A percentile compares a stretch with the other conserved stretches of the same genome.
phyloP scores from a whole-genome alignment of 2,797 vertebrate genomes.

The Heterohyrax brucei region DNA sequence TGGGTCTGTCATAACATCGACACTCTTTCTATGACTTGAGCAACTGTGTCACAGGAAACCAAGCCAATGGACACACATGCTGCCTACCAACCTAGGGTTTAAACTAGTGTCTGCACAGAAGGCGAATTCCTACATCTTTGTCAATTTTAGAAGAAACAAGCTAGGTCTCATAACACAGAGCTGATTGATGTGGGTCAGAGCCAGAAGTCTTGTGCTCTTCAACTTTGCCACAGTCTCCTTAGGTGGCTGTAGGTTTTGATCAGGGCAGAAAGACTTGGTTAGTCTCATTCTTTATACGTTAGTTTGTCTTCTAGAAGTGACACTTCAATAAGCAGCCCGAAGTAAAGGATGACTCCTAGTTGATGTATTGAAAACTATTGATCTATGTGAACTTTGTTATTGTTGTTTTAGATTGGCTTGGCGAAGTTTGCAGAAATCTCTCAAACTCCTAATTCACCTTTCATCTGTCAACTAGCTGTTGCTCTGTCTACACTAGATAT shows the following conservation, averaged over 20 bases:
- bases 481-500: slow-evolving; percentile 31
- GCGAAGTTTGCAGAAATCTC: slow-evolving; percentile 55
- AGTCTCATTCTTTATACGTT: slow-evolving; percentile 11
- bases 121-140: neutral
- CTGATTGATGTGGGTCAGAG: neutral
- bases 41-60: slow-evolving; percentile 69
- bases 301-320: neutral
- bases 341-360: neutral
- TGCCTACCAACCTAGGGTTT: neutral
- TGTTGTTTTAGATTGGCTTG: slow-evolving; percentile 37
- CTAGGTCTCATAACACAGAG: neutral
- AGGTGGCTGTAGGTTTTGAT: neutral
- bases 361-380: slow-evolving; percentile 40
- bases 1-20: slow-evolving; percentile 69
- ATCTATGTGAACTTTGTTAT: slow-evolving; percentile 57
- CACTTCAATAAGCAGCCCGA: neutral
- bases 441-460: slow-evolving; percentile 72
- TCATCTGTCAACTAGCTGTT: slow-evolving; percentile 54
- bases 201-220: neutral
- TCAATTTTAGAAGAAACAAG: neutral
- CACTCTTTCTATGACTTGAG: slow-evolving; percentile 56
- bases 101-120: slow-evolving; percentile 63
- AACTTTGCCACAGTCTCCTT: neutral
- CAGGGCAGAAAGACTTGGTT: neutral
- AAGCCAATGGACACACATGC: slow-evolving; percentile 24